Base-by-base conservation (phyloP, 2,797 vertebrate genomes). In the Taeniopygia guttata region DNA sequence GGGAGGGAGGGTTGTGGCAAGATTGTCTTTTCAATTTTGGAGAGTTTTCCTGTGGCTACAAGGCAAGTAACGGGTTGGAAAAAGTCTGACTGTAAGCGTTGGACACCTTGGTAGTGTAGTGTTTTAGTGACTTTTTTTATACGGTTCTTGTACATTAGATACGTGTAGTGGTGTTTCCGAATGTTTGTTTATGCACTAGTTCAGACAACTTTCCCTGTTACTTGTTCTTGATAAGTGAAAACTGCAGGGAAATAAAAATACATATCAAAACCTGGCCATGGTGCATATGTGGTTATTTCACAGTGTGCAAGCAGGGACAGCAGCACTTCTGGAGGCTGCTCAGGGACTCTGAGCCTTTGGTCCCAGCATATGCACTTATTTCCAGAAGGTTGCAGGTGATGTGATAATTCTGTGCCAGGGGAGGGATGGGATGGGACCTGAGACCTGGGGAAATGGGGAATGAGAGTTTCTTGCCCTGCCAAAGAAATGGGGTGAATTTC, bases 241-340 rank as follows among this genome's bases (percentile, higher is more conserved):
- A 98, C 98, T 98, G 98, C 98, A 98, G 98, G 98, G 98, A 98
- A 98, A 98, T 98, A 98, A 98, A 98, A 98, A 98, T 98, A 98
- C 97, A 98, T 98, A 98, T 98, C 97, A 98, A 98, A 98, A 98
- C 94, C 97, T 95, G 97, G 95, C 88, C 96, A 96, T 87, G 96
- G 96, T 97, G 98, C 97, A 94, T 89, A 97, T 96, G 96, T 98
- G 96, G 97, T 98, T 98, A 84, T 98, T 98, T 97, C 95, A 77
- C 95, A 94, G 79, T 73, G 95, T 95, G 97, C 96, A 96, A 69
- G 96, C 68, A 90, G 46, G 27, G 2, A 5, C 59, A 75, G 64
- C 58, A 62, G 67, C 40, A 19, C 9, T 27, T 64, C 69, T 36
- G 52, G 78, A 26, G 20, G 21, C 7, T 27, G 1, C 19, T 14